These are phyloP conservation scores for Procambarus clarkii DNA, from an alignment of 1,140 invertebrate genomes.

Conservation along the genomic window DNA sequence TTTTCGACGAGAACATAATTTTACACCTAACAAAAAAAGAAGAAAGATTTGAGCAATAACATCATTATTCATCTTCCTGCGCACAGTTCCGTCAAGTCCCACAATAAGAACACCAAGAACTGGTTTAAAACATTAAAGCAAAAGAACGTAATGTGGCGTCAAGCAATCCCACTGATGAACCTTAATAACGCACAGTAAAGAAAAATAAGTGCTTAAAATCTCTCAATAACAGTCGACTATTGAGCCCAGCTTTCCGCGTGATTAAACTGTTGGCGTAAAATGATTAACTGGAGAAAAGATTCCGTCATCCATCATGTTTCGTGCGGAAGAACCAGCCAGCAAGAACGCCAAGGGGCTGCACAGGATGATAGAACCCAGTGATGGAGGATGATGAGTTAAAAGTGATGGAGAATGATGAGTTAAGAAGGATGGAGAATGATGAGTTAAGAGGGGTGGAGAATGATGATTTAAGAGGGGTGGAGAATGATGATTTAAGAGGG, in stretches of 20 bases:
- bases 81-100: too few species aligned
- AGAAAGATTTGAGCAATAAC: too few species aligned
- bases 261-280: background rate
- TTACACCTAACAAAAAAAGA: too few species aligned
- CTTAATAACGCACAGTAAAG: background rate
- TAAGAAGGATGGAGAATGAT: too few species aligned
- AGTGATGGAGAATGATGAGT: background rate
- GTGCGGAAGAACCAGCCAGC: background rate
- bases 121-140: too few species aligned
- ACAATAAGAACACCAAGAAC: too few species aligned
- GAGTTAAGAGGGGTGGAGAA: too few species aligned
- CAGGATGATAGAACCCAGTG: background rate
- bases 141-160: too few species aligned
- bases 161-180: background rate
- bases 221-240: background rate
- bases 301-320: background rate
- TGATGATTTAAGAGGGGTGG: too few species aligned
- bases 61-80: too few species aligned
- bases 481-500: too few species aligned
- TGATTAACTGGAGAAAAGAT: background rate
- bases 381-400: background rate
- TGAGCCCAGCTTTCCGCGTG: background rate
- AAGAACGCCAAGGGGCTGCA: background rate
- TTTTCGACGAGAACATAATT: too few species aligned
- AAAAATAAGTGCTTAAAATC: background rate